These are phyloP conservation scores for Labeo catla DNA, from an alignment of 2,113 vertebrate species.

Conservation along the genomic window DNA sequence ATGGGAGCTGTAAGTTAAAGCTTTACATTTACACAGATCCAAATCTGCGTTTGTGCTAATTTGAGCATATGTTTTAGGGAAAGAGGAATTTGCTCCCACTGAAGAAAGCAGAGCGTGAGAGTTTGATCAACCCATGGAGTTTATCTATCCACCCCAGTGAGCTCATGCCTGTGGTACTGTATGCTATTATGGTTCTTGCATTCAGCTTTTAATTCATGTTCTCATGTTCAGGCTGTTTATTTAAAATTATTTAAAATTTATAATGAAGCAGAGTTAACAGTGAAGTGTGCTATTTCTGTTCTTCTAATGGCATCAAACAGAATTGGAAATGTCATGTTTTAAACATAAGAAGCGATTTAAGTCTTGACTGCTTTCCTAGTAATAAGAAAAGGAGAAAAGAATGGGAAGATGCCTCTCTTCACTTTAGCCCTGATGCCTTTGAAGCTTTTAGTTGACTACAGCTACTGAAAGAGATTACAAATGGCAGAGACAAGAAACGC, in stretches of 20 bases:
- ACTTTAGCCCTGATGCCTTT: too few species aligned
- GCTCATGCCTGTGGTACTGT: conserved; percentile 67
- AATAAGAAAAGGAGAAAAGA: too few species aligned
- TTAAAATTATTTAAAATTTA: too few species aligned
- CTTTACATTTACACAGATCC: neutral
- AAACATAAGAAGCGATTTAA: too few species aligned
- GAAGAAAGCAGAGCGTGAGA: conserved; percentile 63
- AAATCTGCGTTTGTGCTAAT: conserved; percentile 9
- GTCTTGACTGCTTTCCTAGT: too few species aligned
- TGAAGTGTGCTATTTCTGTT: neutral
- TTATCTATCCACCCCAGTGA: conserved; percentile 68
- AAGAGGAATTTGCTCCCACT: conserved; percentile 77
- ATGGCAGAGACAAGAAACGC: too few species aligned
- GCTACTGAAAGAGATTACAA: too few species aligned
- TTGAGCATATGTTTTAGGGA: conserved; percentile 55
- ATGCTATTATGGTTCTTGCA: neutral
- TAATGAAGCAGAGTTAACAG: neutral
- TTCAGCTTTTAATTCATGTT: neutral
- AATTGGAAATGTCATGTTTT: neutral
- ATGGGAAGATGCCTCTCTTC: too few species aligned
- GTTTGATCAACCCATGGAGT: conserved; percentile 71
- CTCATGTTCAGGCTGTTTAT: neutral
- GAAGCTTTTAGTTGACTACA: too few species aligned
- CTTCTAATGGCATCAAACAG: neutral
- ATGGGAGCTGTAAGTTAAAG: conserved; percentile 67